Percentiles rank a stretch among this genome's conserved stretches.
Evolutionary conservation across 2,113 vertebrate genomes (phyloP).

Genomic region (Emydocephalus ijimae): DNA sequence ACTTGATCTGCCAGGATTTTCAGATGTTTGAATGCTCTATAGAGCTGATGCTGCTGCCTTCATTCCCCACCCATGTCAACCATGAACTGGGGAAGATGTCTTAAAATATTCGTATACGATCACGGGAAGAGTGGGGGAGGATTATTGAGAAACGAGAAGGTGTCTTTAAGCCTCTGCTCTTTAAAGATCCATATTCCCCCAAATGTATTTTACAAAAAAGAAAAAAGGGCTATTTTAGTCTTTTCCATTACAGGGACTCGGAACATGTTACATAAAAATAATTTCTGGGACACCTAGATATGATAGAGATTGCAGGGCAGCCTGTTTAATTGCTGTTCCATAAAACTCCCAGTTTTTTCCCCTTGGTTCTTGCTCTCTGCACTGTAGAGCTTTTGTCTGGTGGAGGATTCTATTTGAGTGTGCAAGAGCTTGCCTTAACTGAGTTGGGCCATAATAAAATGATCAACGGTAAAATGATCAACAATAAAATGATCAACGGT

Average conservation of each 20-base stretch:
- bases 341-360: rapidly evolving
- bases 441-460: background rate
- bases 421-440: background rate
- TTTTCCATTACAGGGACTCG: background rate
- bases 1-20: background rate
- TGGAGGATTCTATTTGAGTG: background rate
- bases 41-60: background rate
- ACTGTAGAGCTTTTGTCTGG: background rate
- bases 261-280: background rate
- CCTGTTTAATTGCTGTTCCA: background rate
- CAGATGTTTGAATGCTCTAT: background rate
- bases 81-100: background rate
- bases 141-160: background rate
- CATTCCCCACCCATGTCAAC: background rate
- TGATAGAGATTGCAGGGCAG: background rate
- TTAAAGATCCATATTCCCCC: background rate
- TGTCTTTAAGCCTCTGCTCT: background rate
- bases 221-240: background rate
- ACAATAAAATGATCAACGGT: background rate
- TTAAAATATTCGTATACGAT: background rate
- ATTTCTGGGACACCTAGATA: background rate
- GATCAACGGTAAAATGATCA: background rate
- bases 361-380: background rate
- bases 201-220: background rate
- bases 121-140: background rate